Percentiles rank a stretch among this genome's conserved stretches.
Evolutionary conservation across 2,797 vertebrate species (phyloP).

Genomic region (Rousettus madagascariensis): DNA sequence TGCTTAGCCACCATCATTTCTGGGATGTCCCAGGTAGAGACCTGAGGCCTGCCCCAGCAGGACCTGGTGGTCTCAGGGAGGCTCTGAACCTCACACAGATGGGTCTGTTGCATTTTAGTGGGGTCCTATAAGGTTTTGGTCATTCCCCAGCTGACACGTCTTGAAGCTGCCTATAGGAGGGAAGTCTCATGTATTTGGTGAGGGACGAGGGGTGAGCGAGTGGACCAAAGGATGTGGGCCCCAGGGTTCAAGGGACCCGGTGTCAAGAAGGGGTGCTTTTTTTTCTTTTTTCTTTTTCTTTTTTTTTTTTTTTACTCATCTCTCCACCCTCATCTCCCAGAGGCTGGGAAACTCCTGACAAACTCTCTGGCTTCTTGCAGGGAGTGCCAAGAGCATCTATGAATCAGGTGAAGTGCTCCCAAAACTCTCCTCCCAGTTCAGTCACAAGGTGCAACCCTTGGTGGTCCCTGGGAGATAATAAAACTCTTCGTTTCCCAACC

Average conservation of each 20-base stretch:
- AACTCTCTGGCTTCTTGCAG: neutral
- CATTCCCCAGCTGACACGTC: constrained; percentile 56
- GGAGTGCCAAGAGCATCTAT: neutral
- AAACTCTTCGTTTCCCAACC: too few relatives aligned
- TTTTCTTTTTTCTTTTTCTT: neutral
- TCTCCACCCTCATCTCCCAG: neutral
- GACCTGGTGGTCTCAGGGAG: neutral
- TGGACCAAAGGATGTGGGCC: neutral
- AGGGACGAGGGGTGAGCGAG: neutral
- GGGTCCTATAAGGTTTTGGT: constrained; percentile 71
- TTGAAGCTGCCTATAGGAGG: constrained; percentile 65
- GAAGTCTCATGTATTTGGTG: neutral
- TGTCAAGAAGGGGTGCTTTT: neutral
- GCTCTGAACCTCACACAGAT: neutral
- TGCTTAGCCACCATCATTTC: neutral
- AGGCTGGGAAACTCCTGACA: neutral
- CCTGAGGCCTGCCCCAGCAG: accelerated
- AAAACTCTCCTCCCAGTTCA: neutral
- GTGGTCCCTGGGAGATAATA: neutral
- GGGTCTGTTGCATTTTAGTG: constrained; percentile 39
- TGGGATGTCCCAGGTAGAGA: neutral
- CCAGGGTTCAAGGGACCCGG: accelerated
- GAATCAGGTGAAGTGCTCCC: neutral
- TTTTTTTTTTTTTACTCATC: neutral
- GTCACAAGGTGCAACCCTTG: neutral